Evolutionary conservation across 2,888 invertebrate species (phyloP), one percentile per base, ranked within the genome.

Genomic region (Mamestra brassicae): DNA sequence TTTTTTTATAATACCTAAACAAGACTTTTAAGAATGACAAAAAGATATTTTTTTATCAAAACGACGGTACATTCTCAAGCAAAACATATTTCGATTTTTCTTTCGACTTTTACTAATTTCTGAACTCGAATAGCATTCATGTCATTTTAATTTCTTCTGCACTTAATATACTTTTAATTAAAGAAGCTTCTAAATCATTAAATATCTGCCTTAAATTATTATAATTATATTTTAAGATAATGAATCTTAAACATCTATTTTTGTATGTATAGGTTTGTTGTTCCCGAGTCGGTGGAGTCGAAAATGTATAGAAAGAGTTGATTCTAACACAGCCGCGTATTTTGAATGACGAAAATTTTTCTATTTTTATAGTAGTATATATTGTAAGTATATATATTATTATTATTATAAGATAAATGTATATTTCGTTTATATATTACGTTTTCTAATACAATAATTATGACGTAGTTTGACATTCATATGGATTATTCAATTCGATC

Each of bases 261-360:
- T 74, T 76, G 26, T 68, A 50, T 69, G 63, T 70, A 70, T 75
- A 67, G 26, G 26, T 26, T 26, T 77, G 52, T 17, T 69, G 79
- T 76, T 82, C 85, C 81, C 83, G 73, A 86, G 61, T 73, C 89
- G 86, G 80, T 75, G 83, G 89, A 77, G 70, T 77, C 68, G 75
- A 80, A 84, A 85, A 80, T 89, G 36, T 75, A 68, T 76, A 89
- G 87, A 90, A 87, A 88, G 89, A 88, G 91, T 94, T 93, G 94
- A 94, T 93, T 93, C 90, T 90, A 89, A 91, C 88, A 94, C 94
- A 94, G 94, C 94, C 94, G 93, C 93, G 85, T 89, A 84, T 86
- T 88, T 90, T 89, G 81, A 85, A 84, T 81, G 79, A 83, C 81
- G 71, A 80, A 85, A 78, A 74, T 66, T 79, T 71, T 50, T 74